Conservation (phyloP, 1,140 invertebrate species). For the Rhopalosiphum maidis region DNA sequence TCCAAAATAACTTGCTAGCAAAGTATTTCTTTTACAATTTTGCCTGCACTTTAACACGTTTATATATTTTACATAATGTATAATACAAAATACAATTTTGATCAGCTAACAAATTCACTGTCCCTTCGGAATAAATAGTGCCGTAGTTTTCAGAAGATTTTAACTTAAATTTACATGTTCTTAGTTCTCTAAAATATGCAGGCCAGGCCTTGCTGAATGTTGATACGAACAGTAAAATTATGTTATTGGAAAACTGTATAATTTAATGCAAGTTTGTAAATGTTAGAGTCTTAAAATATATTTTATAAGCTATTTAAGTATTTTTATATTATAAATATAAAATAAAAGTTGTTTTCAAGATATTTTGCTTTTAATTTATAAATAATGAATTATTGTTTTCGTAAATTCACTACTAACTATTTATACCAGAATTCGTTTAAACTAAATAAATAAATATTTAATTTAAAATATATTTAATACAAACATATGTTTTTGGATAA, state of each 20-base stretch:
- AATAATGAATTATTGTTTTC: not conserved
- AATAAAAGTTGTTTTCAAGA: not conserved
- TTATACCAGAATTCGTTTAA: not conserved
- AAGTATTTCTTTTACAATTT: not conserved
- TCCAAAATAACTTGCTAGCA: not conserved
- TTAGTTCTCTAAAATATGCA: not conserved
- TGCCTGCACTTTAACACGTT: not conserved
- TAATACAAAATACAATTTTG: not conserved
- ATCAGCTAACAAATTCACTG: not conserved
- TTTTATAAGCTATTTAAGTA: not conserved
- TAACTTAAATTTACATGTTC: not conserved
- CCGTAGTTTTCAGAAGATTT: not conserved
- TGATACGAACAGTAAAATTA: not conserved
- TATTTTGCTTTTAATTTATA: not conserved
- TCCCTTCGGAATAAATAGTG: not conserved
- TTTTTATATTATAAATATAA: not conserved
- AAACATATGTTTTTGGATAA: not conserved
- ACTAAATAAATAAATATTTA: not conserved
- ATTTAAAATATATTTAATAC: not conserved
- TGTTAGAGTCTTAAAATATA: not conserved
- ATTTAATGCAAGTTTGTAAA: not conserved
- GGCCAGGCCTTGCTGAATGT: not conserved
- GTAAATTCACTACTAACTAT: not conserved
- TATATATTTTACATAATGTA: conserved; percentile 7
- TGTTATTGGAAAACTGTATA: not conserved